phyloP scores from a whole-genome alignment of 1,140 invertebrate genomes.

The Leguminivora glycinivorella region DNA sequence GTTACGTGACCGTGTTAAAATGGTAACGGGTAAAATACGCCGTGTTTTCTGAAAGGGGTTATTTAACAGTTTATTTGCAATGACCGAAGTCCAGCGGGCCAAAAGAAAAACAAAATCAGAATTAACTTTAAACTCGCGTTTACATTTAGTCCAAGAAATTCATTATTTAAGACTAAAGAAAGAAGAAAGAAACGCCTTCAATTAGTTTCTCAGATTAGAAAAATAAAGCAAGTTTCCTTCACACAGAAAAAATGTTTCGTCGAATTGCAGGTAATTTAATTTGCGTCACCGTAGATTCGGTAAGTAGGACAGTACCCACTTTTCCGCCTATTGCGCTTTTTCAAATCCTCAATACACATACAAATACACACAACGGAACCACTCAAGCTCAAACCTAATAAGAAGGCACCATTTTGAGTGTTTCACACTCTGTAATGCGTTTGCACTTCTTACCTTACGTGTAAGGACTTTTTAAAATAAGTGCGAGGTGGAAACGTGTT shows the following conservation, averaged over 20 bases:
- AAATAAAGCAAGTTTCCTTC: too few relatives aligned
- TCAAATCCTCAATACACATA: background rate
- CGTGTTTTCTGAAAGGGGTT: too few relatives aligned
- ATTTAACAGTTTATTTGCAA: too few relatives aligned
- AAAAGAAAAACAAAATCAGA: too few relatives aligned
- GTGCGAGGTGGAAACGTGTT: background rate
- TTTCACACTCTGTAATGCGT: conserved; percentile 17
- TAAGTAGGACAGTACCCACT: background rate
- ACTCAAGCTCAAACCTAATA: conserved; percentile 19
- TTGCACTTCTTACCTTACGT: conserved; percentile 5
- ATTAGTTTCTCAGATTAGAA: too few relatives aligned
- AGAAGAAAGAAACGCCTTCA: too few relatives aligned
- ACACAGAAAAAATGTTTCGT: background rate
- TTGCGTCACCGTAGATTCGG: background rate
- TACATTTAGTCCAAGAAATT: too few relatives aligned
- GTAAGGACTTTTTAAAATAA: conserved; percentile 27
- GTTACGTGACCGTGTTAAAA: background rate
- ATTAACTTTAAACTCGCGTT: too few relatives aligned
- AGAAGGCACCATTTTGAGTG: background rate
- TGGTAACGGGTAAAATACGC: background rate
- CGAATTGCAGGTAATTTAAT: background rate
- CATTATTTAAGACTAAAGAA: too few relatives aligned
- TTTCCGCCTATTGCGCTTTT: background rate
- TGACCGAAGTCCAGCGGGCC: too few relatives aligned
- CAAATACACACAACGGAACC: background rate